These are phyloP conservation scores for Aphelenchoides avenae DNA, from an alignment of 1,140 invertebrate species.

Conservation along the genomic window DNA sequence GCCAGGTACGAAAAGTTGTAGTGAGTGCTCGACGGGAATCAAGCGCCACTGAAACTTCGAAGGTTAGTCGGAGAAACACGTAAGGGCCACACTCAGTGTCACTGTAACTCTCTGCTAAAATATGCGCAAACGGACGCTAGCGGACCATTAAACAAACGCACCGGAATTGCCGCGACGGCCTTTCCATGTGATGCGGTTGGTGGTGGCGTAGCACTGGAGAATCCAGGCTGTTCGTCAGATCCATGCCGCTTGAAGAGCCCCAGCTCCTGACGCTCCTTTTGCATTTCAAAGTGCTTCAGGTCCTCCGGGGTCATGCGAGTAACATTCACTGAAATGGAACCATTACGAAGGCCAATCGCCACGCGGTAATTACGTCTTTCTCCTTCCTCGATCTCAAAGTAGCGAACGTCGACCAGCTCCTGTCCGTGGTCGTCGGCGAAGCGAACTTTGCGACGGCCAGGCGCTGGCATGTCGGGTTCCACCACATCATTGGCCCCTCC, in stretches of 20 bases:
- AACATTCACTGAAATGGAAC: conserved; percentile 7
- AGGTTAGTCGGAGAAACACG: neutral
- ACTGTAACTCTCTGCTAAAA: neutral
- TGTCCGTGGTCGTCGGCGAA: conserved; percentile 22
- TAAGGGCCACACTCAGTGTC: neutral
- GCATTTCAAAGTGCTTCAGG: conserved; percentile 15
- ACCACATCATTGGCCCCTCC: too few relatives aligned
- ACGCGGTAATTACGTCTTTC: neutral
- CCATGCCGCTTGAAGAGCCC: neutral
- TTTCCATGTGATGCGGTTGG: neutral
- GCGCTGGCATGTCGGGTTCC: too few relatives aligned
- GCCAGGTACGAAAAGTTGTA: neutral
- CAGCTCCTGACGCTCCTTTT: conserved; percentile 6
- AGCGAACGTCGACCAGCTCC: conserved; percentile 3
- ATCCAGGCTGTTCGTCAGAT: neutral
- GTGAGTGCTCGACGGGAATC: neutral
- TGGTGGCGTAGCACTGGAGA: neutral
- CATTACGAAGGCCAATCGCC: neutral
- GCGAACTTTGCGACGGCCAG: conserved; percentile 19
- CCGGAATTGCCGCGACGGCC: neutral
- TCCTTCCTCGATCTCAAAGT: conserved; percentile 23
- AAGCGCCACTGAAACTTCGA: neutral
- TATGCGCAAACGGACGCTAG: neutral
- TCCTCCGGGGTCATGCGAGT: conserved; percentile 2
- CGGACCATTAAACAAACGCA: neutral